phyloP scores from a whole-genome alignment of 2,888 invertebrate species.

The Mongoloraphidia duomilia region DNA sequence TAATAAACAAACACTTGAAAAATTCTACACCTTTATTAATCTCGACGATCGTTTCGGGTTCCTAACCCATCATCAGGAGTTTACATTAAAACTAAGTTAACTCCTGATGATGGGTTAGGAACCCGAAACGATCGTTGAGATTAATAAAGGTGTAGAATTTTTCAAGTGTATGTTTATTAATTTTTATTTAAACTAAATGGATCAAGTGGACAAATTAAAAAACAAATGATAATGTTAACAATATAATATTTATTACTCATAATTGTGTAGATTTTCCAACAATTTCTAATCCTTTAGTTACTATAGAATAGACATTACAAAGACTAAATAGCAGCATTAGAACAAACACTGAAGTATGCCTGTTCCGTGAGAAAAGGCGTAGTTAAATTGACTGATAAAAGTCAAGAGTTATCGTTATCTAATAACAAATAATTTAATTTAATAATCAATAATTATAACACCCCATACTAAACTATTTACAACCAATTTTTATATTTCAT shows the following conservation, averaged over 20 bases:
- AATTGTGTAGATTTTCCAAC: background rate
- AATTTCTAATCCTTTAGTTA: slow-evolving; percentile 1
- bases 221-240: background rate
- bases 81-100: no score
- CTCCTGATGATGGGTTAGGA: no score
- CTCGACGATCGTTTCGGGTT: no score
- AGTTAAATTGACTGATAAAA: background rate
- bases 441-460: background rate
- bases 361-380: slow-evolving; percentile 1
- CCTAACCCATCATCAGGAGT: no score
- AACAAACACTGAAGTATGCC: slow-evolving; percentile 1
- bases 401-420: background rate
- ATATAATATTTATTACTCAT: background rate
- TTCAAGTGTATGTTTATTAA: no score
- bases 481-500: background rate
- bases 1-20: no score
- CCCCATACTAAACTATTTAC: background rate
- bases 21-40: no score
- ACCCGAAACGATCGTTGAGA: no score
- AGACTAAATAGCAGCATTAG: background rate
- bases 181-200: no score
- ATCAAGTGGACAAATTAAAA: background rate
- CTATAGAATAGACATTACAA: background rate
- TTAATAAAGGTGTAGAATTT: no score
- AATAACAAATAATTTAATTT: slow-evolving; percentile 2